phyloP scores from a whole-genome alignment of 2,797 vertebrate species.

The Vireo griseus region DNA sequence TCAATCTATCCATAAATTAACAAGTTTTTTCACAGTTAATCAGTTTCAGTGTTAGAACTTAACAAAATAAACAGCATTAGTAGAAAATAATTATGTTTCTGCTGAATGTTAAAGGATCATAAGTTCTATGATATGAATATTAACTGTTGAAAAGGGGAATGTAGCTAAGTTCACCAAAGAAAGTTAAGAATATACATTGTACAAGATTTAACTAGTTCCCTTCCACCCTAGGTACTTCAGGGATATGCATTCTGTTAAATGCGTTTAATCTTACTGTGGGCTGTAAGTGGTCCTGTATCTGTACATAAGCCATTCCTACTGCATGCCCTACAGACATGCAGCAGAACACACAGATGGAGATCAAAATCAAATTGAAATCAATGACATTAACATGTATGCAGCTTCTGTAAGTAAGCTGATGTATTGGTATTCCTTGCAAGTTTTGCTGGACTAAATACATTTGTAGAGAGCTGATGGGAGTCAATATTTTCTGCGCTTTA shows the following conservation, averaged over 20 bases:
- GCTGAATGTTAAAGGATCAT: background rate
- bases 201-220: background rate
- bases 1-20: background rate
- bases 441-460: background rate
- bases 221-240: background rate
- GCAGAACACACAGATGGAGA: background rate
- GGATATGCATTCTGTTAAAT: background rate
- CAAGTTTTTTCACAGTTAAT: background rate
- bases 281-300: background rate
- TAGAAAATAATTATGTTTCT: background rate
- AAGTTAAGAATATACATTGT: background rate
- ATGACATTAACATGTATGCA: background rate
- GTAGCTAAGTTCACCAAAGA: background rate
- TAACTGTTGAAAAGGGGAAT: background rate
- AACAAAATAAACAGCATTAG: background rate
- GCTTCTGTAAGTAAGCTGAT: background rate
- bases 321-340: background rate
- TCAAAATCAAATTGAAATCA: background rate
- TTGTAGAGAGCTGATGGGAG: background rate
- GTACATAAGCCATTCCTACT: background rate
- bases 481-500: background rate
- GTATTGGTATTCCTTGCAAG: background rate
- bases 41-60: background rate
- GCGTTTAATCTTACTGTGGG: background rate
- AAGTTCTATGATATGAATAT: background rate